Evolutionary conservation across 2,113 vertebrate genomes (phyloP).

Genomic region (Aix galericulata): DNA sequence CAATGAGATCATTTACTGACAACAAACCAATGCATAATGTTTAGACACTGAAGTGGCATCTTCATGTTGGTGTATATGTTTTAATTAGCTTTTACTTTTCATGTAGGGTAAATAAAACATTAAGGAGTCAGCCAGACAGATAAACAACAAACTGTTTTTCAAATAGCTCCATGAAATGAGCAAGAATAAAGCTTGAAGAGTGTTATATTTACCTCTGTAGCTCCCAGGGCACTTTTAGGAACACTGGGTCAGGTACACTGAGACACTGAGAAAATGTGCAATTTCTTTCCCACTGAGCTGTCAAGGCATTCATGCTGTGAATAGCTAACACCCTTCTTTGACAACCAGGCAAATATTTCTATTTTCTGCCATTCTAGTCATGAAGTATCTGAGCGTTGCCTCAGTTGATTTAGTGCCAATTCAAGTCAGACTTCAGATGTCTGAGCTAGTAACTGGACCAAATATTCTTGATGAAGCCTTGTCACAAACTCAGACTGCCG

Average conservation of each 20-base stretch:
- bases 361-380: constrained; percentile 67
- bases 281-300: constrained; percentile 73
- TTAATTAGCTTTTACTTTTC: constrained; percentile 61
- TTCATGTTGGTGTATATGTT: neutral
- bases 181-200: constrained; percentile 63
- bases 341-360: constrained; percentile 73
- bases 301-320: constrained; percentile 72
- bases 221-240: constrained; percentile 48
- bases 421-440: constrained; percentile 65
- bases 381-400: constrained; percentile 51
- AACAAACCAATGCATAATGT: neutral
- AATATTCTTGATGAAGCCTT: constrained; percentile 66
- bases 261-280: constrained; percentile 70
- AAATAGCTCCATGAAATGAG: constrained; percentile 62
- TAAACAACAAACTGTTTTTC: constrained; percentile 36
- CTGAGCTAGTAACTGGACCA: constrained; percentile 71
- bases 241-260: constrained; percentile 61
- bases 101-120: constrained; percentile 51
- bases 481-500: constrained; percentile 62
- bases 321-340: constrained; percentile 72
- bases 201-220: constrained; percentile 63
- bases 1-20: neutral
- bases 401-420: constrained; percentile 73
- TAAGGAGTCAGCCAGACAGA: constrained; percentile 34
- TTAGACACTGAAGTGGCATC: constrained; percentile 1